phyloP scores from a whole-genome alignment of 2,113 vertebrate species.

The Cyrtonyx montezumae region DNA sequence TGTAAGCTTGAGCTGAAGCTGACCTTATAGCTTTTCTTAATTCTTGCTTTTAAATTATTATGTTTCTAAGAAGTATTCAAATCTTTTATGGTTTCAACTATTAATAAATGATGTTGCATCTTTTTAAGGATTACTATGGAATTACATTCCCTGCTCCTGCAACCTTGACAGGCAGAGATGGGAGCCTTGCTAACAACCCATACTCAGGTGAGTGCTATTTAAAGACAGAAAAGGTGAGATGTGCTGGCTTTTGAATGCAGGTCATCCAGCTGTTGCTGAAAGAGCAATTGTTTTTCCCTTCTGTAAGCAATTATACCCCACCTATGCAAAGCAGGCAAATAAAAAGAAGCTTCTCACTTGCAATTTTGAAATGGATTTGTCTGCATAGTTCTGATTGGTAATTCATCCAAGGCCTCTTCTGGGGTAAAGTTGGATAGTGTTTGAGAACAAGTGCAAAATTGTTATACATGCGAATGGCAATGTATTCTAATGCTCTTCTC shows the following conservation, averaged over 20 bases:
- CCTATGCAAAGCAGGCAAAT: not conserved
- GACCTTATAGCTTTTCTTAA: not conserved
- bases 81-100: not conserved
- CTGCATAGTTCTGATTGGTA: not conserved
- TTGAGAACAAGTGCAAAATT: not conserved
- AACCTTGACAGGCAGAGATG: conserved; percentile 92
- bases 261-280: not conserved
- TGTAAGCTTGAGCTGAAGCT: not conserved
- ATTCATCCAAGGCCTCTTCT: not conserved
- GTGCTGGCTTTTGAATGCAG: not conserved
- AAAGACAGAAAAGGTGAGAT: fast-evolving
- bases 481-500: not conserved
- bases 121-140: conserved; percentile 94
- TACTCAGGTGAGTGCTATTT: conserved; percentile 89
- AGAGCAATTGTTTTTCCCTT: not conserved
- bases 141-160: conserved; percentile 96
- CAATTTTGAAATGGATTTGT: not conserved
- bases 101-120: not conserved
- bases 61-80: fast-evolving
- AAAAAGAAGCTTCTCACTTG: not conserved
- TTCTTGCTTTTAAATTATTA: not conserved
- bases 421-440: not conserved
- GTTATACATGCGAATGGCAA: not conserved
- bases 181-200: conserved; percentile 89
- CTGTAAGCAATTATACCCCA: not conserved